Conservation (phyloP, 2,888 invertebrate species). For the Tachina lurida region DNA sequence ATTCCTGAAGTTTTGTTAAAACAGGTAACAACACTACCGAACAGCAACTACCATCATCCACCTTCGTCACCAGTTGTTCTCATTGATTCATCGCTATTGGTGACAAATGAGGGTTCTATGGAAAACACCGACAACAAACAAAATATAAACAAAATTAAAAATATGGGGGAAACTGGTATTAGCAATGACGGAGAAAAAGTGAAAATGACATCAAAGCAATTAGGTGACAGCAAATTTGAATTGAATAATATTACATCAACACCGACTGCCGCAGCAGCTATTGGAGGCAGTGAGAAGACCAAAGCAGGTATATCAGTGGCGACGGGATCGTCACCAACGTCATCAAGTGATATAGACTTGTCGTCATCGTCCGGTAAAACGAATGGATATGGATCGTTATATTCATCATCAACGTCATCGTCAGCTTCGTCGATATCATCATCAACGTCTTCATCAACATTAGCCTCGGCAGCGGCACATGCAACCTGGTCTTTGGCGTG, state of each 20-base stretch:
- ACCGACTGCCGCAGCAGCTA: constrained; percentile 76
- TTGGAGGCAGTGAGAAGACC: constrained; percentile 69
- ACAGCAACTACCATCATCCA: constrained; percentile 76
- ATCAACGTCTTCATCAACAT: constrained; percentile 73
- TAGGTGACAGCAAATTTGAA: constrained; percentile 29
- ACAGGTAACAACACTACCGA: constrained; percentile 86
- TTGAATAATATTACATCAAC: constrained; percentile 74
- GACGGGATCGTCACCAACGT: constrained; percentile 75
- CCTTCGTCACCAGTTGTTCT: constrained; percentile 79
- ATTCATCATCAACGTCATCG: constrained; percentile 67
- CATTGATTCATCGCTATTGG: constrained; percentile 61
- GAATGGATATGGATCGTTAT: constrained; percentile 84
- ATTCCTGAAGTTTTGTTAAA: constrained; percentile 90
- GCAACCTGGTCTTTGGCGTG: constrained; percentile 92
- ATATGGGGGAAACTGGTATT: constrained; percentile 46
- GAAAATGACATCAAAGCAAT: constrained; percentile 61
- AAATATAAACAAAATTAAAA: constrained; percentile 66
- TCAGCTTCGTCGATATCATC: constrained; percentile 72
- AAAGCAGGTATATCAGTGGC: constrained; percentile 79
- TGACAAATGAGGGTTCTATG: constrained; percentile 27
- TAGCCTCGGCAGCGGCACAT: constrained; percentile 74
- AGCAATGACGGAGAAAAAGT: constrained; percentile 49
- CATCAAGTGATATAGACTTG: constrained; percentile 81
- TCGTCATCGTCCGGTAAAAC: constrained; percentile 85
- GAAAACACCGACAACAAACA: constrained; percentile 58